Conservation (phyloP, 2,113 vertebrate genomes). For the Brachyistius frenatus region DNA sequence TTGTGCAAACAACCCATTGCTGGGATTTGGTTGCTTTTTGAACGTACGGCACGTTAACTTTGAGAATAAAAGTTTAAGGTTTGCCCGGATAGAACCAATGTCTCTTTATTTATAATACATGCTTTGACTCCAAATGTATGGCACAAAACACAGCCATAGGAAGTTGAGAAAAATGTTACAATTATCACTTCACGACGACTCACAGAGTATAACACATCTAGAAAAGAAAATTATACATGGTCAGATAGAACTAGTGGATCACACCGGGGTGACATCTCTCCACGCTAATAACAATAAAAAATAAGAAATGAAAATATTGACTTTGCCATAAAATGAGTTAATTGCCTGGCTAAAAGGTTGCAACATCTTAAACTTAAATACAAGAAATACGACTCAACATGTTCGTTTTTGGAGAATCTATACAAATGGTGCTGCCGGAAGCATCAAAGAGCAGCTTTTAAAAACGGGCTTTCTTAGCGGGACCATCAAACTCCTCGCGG, state of each 20-base stretch:
- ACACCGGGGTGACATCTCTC: slow-evolving; percentile 61
- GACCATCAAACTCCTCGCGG: slow-evolving; percentile 98
- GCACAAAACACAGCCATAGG: slow-evolving; percentile 96
- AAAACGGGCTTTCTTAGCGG: slow-evolving; percentile 98
- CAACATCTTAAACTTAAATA: slow-evolving; percentile 92
- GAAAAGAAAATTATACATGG: slow-evolving; percentile 78
- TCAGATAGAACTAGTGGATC: slow-evolving; percentile 69
- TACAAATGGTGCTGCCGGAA: slow-evolving; percentile 83
- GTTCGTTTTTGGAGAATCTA: slow-evolving; percentile 86
- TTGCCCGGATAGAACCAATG: slow-evolving; percentile 82
- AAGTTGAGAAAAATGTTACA: slow-evolving; percentile 83
- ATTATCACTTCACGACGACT: slow-evolving; percentile 81
- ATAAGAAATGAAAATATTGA: slow-evolving; percentile 76
- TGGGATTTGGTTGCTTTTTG: neutral
- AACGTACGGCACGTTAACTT: neutral
- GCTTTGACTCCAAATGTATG: slow-evolving; percentile 90
- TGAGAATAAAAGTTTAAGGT: slow-evolving; percentile 73
- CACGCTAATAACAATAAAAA: slow-evolving; percentile 81
- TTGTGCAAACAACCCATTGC: neutral
- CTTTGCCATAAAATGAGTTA: slow-evolving; percentile 75
- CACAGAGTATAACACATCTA: slow-evolving; percentile 83
- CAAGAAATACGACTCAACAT: slow-evolving; percentile 89
- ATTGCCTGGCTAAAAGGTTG: slow-evolving; percentile 95
- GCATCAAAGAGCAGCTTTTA: slow-evolving; percentile 83
- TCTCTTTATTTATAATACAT: slow-evolving; percentile 95